A percentile compares a stretch with the other conserved stretches of the same genome.
phyloP scores from a whole-genome alignment of 2,113 vertebrate species.

The Lethenteron camtschaticum region DNA sequence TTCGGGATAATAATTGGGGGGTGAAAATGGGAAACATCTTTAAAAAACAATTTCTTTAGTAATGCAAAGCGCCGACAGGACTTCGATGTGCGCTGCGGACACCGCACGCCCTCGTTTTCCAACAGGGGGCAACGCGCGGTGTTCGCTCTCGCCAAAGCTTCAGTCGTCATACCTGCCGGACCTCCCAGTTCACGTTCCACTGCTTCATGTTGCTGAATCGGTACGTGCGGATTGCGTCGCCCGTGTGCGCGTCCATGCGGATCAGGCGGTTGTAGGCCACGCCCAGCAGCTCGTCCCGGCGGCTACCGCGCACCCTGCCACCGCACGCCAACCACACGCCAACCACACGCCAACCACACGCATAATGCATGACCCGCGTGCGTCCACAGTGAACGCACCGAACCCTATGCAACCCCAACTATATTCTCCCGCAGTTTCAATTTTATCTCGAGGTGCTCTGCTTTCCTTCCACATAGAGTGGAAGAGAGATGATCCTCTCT shows the following conservation, averaged over 20 bases:
- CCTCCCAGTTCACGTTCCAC: slow-evolving; percentile 99
- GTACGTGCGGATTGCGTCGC: slow-evolving; percentile 70
- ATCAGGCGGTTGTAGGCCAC: slow-evolving; percentile 86
- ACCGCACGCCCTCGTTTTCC: no score
- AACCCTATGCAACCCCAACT: background rate
- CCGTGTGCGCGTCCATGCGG: slow-evolving; percentile 52
- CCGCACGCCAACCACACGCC: no score
- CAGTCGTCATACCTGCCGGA: slow-evolving; percentile 42
- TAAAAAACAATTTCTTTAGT: no score
- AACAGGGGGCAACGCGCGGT: no score
- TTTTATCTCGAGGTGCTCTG: background rate
- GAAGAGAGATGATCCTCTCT: background rate
- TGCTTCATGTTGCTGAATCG: slow-evolving; percentile 91
- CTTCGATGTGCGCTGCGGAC: no score
- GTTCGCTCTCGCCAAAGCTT: no score
- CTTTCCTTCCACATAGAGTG: background rate
- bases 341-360: background rate
- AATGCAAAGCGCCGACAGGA: no score
- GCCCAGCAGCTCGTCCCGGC: slow-evolving; percentile 82
- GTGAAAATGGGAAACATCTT: no score
- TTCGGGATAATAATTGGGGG: no score
- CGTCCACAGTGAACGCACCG: background rate
- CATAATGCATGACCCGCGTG: background rate
- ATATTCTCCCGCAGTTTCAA: background rate
- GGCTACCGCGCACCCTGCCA: slow-evolving; percentile 63